These are phyloP conservation scores for Thalassarche chlororhynchos DNA, from an alignment of 2,113 vertebrate genomes.

Conservation along the genomic window DNA sequence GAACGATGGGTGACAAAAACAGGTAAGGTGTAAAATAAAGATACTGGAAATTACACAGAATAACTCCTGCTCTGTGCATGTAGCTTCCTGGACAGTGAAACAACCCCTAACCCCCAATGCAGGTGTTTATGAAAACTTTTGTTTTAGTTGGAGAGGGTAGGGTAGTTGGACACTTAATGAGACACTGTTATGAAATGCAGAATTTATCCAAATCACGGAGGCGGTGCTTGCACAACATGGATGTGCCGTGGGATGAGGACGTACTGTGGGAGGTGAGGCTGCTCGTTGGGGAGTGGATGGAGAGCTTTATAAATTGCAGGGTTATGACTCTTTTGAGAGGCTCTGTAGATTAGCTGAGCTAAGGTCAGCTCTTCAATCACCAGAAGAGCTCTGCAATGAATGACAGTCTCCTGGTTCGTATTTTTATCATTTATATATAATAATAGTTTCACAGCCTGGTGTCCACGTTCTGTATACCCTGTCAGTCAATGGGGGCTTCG, in stretches of 20 bases:
- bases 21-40: neutral
- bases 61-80: neutral
- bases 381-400: neutral
- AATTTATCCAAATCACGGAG: neutral
- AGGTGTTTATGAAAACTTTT: neutral
- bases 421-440: neutral
- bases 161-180: neutral
- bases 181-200: neutral
- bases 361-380: neutral
- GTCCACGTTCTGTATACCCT: rapidly evolving
- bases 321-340: neutral
- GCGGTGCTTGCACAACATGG: no score
- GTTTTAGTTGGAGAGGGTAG: neutral
- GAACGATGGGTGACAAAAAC: neutral
- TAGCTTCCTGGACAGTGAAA: neutral
- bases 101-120: neutral
- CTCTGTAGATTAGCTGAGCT: neutral
- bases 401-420: neutral
- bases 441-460: neutral
- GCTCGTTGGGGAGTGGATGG: neutral
- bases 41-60: neutral
- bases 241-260: neutral
- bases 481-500: neutral
- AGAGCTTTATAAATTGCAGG: neutral
- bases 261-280: neutral